These are phyloP conservation scores for Entomyzon cyanotis DNA, from an alignment of 2,113 vertebrate genomes.

Conservation along the genomic window DNA sequence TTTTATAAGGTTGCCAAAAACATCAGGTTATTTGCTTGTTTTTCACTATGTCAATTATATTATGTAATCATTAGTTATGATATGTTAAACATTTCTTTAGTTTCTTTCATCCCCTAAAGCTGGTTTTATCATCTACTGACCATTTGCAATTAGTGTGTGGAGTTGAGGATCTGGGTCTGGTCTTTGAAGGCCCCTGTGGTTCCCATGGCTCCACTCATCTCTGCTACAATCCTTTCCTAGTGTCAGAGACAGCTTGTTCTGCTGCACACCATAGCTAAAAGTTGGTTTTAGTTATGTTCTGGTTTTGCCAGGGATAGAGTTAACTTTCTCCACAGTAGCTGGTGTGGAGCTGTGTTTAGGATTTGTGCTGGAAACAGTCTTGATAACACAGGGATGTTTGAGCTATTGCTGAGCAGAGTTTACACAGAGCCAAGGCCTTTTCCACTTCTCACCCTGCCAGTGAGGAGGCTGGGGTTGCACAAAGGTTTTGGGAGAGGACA, in stretches of 20 bases:
- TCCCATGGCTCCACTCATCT: not conserved
- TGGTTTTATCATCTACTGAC: not conserved
- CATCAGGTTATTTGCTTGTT: not conserved
- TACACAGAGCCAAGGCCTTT: not conserved
- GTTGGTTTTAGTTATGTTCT: not conserved
- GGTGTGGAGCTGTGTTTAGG: not conserved
- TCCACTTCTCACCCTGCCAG: not conserved
- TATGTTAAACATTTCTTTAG: not conserved
- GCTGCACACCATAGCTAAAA: not conserved
- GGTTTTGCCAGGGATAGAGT: not conserved
- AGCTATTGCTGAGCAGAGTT: not conserved
- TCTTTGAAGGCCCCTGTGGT: not conserved
- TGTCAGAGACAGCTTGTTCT: not conserved
- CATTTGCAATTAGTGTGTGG: rapidly evolving
- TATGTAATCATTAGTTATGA: not conserved
- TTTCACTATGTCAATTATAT: not conserved
- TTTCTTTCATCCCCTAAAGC: not conserved
- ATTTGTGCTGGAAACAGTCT: rapidly evolving
- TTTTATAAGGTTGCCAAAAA: not conserved
- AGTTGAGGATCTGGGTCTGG: not conserved
- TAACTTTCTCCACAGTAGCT: not conserved
- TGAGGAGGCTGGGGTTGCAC: rapidly evolving
- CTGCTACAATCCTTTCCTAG: not conserved
- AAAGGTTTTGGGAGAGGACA: not conserved
- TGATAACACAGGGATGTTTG: not conserved